Evolutionary conservation across 2,888 invertebrate species (phyloP).

Genomic region (Molorchus minor): DNA sequence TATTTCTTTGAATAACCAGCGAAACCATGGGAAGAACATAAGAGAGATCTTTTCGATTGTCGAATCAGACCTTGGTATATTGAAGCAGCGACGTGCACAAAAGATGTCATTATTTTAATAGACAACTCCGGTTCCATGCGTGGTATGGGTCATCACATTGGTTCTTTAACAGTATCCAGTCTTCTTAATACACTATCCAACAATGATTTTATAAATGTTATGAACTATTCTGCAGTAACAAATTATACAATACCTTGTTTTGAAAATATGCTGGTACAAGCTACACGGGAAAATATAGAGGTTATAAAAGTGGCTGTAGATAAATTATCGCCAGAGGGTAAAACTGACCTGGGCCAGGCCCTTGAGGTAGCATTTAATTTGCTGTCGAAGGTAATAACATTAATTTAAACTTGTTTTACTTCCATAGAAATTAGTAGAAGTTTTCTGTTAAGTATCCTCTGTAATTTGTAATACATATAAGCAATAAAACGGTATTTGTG

Average conservation of each 20-base stretch:
- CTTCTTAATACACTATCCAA: conserved; percentile 95
- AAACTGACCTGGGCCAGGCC: conserved; percentile 86
- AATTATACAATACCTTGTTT: conserved; percentile 86
- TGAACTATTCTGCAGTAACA: conserved; percentile 77
- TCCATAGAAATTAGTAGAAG: neutral
- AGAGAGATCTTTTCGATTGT: conserved; percentile 81
- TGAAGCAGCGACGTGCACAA: conserved; percentile 96
- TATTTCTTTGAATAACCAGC: conserved; percentile 34
- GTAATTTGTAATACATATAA: too few relatives aligned
- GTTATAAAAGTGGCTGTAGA: conserved; percentile 77
- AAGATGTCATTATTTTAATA: conserved; percentile 94
- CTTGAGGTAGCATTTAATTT: conserved; percentile 85
- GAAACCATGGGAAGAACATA: conserved; percentile 57
- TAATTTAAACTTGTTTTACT: neutral
- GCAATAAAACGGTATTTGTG: too few relatives aligned
- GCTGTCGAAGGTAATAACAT: conserved; percentile 70
- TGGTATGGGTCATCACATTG: conserved; percentile 76
- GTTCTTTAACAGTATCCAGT: conserved; percentile 85
- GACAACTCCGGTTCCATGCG: conserved; percentile 98
- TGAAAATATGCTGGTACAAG: conserved; percentile 83
- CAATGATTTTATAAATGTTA: conserved; percentile 96
- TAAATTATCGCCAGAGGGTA: conserved; percentile 75
- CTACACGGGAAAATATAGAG: conserved; percentile 84
- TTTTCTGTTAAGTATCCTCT: neutral
- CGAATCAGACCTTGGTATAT: conserved; percentile 95